Evolutionary conservation across 2,113 vertebrate genomes (phyloP).

Genomic region (Arothron firmamentum): DNA sequence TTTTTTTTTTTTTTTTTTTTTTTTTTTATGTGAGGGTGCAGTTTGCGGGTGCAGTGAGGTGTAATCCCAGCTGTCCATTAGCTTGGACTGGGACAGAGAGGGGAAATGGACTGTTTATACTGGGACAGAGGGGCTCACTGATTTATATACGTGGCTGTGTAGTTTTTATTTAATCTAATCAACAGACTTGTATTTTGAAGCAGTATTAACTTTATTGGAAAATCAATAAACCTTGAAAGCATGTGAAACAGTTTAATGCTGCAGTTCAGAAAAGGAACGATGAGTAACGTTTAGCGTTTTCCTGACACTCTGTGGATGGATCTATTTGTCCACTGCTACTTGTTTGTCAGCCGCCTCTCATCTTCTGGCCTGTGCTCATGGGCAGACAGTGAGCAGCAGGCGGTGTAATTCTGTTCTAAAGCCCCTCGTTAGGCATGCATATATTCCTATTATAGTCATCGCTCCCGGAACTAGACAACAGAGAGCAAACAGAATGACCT

Average conservation of each 20-base stretch:
- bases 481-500: slow-evolving; percentile 74
- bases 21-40: slow-evolving; percentile 12
- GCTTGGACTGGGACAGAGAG: no score
- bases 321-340: slow-evolving; percentile 49
- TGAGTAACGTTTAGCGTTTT: slow-evolving; percentile 7
- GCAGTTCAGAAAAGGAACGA: neutral
- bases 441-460: slow-evolving; percentile 71
- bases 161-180: no score
- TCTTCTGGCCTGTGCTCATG: slow-evolving; percentile 55
- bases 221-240: neutral
- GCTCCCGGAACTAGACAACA: slow-evolving; percentile 74
- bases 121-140: no score
- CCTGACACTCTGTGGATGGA: slow-evolving; percentile 15
- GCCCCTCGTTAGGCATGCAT: slow-evolving; percentile 70
- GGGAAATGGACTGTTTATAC: no score
- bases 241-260: neutral
- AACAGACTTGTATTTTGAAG: no score
- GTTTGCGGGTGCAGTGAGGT: slow-evolving; percentile 12
- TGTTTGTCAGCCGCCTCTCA: slow-evolving; percentile 61
- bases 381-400: slow-evolving; percentile 59
- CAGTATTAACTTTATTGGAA: no score
- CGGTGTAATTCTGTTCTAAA: slow-evolving; percentile 61
- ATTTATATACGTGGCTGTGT: no score
- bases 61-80: slow-evolving; percentile 18
- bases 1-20: no score